Evolutionary conservation across 2,888 invertebrate species (phyloP), one percentile per base, ranked within the genome.

Genomic region (Polymixis lichenea): DNA sequence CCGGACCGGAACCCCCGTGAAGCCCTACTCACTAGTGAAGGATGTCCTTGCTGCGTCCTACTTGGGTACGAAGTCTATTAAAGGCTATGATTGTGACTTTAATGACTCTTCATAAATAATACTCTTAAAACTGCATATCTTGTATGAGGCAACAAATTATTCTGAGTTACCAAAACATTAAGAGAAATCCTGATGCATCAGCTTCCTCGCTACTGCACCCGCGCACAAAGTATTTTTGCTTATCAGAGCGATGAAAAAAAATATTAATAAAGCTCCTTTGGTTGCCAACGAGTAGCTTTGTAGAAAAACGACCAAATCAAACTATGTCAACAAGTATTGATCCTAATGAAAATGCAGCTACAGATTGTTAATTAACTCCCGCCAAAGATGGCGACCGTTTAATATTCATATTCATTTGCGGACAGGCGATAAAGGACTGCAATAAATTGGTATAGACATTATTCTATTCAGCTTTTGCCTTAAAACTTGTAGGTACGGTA

Each of bases 331-430:
- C 53, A 80, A 62, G 60, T 64, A 72, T 56, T 43, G 55, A 60
- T 28, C 60, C 22, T 38, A 80, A 77, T 77, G 64, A 60, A 76
- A 83, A 71, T 76, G 58, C 84, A 71, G 76, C 67, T 60, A 76
- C 38, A 76, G 58, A 58, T 72, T 70, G 49, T 72, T 80, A 61
- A 83, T 76, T 76, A 76, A 72, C 7, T 79, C 43, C 58, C 65
- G 56, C 65, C 72, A 32, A 70, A 71, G 72, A 46, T 8, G 62
- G 62, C 49, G 53, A 56, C 25, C 55, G 49, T 62, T 76, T 53
- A 60, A 70, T 72, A 77, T 80, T 82, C 66, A 76, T 75, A 65
- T 72, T 62, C 32, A 61, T 66, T 75, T 55, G 61, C 46, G 55
- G 32, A 69, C 32, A 4, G 11, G 38, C 49, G 58, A 61, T 73